A percentile compares a stretch with the other conserved stretches of the same genome.
Evolutionary conservation across 2,888 invertebrate species (phyloP).

Genomic region (Brachypterus glaber): DNA sequence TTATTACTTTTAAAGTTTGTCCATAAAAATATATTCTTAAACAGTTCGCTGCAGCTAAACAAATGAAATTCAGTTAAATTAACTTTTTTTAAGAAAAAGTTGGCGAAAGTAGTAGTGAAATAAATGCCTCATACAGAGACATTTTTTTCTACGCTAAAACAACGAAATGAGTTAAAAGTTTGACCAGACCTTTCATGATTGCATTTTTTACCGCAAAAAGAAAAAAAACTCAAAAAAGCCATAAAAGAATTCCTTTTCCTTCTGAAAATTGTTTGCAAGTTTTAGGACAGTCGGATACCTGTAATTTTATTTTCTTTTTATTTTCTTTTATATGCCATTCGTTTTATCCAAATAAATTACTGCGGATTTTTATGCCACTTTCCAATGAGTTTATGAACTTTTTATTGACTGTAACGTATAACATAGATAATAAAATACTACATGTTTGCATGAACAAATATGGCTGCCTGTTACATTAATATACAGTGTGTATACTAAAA

Average conservation of each 20-base stretch:
- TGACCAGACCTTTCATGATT: conserved; percentile 22
- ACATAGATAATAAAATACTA: no score
- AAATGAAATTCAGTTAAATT: conserved; percentile 2
- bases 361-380: conserved; percentile 7
- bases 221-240: conserved; percentile 5
- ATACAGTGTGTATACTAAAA: no score
- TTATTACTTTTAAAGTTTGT: no score
- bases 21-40: no score
- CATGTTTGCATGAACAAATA: no score
- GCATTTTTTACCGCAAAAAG: conserved; percentile 22
- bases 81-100: background rate
- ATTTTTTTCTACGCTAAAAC: conserved; percentile 17
- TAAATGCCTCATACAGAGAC: conserved; percentile 19
- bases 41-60: no score
- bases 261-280: conserved; percentile 11
- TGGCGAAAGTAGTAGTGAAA: conserved; percentile 13
- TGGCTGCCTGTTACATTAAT: no score
- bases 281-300: conserved; percentile 10
- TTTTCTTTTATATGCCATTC: conserved; percentile 8
- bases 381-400: conserved; percentile 7
- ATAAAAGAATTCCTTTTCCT: conserved; percentile 9
- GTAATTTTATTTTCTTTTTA: conserved; percentile 12
- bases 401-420: background rate
- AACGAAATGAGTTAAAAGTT: conserved; percentile 21
- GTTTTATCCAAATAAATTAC: conserved; percentile 8